Evolutionary conservation across 2,797 vertebrate genomes (phyloP).

Genomic region (Tenualosa ilisha): DNA sequence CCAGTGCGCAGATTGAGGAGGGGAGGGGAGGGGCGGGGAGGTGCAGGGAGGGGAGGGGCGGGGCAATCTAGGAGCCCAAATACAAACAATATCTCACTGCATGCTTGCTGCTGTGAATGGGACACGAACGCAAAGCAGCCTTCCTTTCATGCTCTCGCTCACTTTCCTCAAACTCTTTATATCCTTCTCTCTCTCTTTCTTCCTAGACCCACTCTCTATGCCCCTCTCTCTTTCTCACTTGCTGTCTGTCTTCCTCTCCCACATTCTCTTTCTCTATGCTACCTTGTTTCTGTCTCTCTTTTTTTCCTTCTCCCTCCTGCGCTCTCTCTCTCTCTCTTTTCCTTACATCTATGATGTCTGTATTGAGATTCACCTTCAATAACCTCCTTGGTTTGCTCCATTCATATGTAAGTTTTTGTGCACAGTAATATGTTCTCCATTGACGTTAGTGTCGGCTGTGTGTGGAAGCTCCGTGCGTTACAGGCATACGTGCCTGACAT

Average conservation of each 20-base stretch:
- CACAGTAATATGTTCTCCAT: not conserved
- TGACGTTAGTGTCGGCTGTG: not conserved
- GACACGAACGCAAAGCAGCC: conserved; percentile 30
- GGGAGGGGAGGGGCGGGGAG: not conserved
- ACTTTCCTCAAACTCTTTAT: not conserved
- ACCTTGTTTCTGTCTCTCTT: not conserved
- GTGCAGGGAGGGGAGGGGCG: not conserved
- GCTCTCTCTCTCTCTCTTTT: conserved; percentile 1
- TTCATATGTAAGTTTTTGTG: not conserved
- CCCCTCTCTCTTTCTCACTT: not conserved
- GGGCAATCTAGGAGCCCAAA: not conserved
- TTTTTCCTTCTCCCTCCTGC: not conserved
- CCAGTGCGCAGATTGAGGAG: not conserved
- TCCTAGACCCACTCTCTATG: too few relatives aligned
- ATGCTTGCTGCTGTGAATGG: conserved; percentile 31
- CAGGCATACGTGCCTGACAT: not conserved
- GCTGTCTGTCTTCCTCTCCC: not conserved
- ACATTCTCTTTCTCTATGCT: too few relatives aligned
- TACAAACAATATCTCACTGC: conserved; percentile 34
- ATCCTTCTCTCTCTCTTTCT: not conserved
- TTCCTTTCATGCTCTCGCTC: not conserved
- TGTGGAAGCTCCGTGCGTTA: conserved; percentile 9
- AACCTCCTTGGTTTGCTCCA: conserved; percentile 22
- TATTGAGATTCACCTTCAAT: conserved; percentile 38
- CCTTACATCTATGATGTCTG: conserved; percentile 18